These are phyloP conservation scores for Pristionchus entomophagus DNA, from an alignment of 2,888 invertebrate species.

Conservation along the genomic window DNA sequence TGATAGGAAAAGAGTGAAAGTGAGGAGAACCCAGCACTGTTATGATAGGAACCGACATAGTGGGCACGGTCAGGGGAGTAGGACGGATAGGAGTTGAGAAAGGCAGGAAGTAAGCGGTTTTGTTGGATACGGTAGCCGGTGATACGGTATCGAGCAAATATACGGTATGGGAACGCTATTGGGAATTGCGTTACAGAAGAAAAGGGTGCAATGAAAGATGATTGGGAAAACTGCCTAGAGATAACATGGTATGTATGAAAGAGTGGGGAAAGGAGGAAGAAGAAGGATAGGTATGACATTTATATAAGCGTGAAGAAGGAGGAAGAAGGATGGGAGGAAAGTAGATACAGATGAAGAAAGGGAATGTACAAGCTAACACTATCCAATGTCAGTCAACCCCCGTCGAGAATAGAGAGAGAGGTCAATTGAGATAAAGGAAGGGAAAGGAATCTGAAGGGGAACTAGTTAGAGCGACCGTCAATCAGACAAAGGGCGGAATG, in stretches of 20 bases:
- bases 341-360: slow-evolving; percentile 27
- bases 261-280: too few species aligned
- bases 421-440: slow-evolving; percentile 35
- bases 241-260: too few species aligned
- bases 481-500: slow-evolving; percentile 12
- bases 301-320: too few species aligned
- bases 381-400: slow-evolving; percentile 25
- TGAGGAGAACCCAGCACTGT: background rate
- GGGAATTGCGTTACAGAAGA: background rate
- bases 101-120: background rate
- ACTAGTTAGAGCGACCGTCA: slow-evolving; percentile 18
- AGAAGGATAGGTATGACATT: too few species aligned
- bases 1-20: slow-evolving; percentile 11
- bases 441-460: slow-evolving; percentile 9
- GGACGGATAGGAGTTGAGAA: background rate
- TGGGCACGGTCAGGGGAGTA: background rate
- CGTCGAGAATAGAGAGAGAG: background rate
- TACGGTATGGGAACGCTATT: too few species aligned
- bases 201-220: too few species aligned
- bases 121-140: too few species aligned
- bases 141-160: too few species aligned
- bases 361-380: slow-evolving; percentile 23
- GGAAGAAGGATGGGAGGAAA: background rate
- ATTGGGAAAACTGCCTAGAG: too few species aligned
- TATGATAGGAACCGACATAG: slow-evolving; percentile 15